These are phyloP conservation scores for Salarias fasciatus DNA, from an alignment of 2,797 vertebrate genomes.

Conservation along the genomic window DNA sequence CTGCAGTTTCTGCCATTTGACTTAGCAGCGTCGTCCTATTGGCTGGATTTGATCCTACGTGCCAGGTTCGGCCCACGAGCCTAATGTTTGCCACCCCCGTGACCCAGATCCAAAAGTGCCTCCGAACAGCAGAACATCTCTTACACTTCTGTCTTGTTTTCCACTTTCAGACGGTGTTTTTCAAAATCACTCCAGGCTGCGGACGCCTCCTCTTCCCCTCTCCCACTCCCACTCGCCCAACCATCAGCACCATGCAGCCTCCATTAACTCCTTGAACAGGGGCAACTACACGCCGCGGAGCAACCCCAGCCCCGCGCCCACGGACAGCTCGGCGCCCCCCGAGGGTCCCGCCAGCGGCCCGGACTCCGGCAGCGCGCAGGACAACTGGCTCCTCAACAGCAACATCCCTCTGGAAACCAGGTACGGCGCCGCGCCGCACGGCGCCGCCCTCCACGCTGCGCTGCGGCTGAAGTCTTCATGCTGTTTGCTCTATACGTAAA, in stretches of 20 bases:
- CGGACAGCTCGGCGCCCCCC: conserved; percentile 92
- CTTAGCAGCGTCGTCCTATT: no score
- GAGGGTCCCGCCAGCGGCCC: conserved; percentile 87
- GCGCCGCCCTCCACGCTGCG: conserved; percentile 27
- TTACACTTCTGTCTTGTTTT: conserved; percentile 8
- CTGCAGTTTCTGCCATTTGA: no score
- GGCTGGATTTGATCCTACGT: no score
- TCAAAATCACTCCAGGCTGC: conserved; percentile 93
- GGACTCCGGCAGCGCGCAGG: conserved; percentile 89
- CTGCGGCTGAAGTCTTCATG: conserved; percentile 46
- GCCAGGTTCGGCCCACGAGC: conserved; percentile 8
- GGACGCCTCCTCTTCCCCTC: conserved; percentile 92
- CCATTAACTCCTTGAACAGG: conserved; percentile 93
- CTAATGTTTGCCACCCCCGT: no score
- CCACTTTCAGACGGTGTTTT: conserved; percentile 82
- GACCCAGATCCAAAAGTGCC: conserved; percentile 8
- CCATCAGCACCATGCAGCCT: conserved; percentile 92
- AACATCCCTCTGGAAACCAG: conserved; percentile 99
- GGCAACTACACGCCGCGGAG: conserved; percentile 96
- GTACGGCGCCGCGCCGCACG: conserved; percentile 74
- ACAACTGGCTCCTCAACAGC: conserved; percentile 99
- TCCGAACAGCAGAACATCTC: conserved; percentile 1
- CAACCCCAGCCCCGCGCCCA: conserved; percentile 95
- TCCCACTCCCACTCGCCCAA: conserved; percentile 93
- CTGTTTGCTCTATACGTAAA: conserved; percentile 51